Evolutionary conservation across 2,888 invertebrate genomes (phyloP), one percentile per base, ranked within the genome.

Genomic region (Aphidoletes aphidimyza): DNA sequence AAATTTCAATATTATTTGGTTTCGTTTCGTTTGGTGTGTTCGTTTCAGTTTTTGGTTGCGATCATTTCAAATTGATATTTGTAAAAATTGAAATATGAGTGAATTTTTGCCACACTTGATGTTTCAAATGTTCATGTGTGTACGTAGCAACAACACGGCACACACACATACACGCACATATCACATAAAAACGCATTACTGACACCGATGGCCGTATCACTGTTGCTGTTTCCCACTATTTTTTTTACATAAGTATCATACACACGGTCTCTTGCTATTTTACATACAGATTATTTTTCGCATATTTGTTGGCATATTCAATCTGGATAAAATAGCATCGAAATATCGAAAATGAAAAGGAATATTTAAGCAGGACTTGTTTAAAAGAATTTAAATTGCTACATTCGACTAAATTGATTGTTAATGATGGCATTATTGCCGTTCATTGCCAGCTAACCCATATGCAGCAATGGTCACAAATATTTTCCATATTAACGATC

Each of bases 181-280:
- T 69, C 69, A 69, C 30, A 69, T 69, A 14, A n/a, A 69, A 69
- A 69, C 69, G 69, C 69, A 69, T 69, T 69, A 69, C 69, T 69
- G 30, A 69, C 34, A 69, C 69, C 69, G 69, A 69, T 69, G 69
- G 30, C 69, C 30, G n/a, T 69, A 30, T 69, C 69, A 30, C 30
- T 54, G 54, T 69, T 69, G 69, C 14, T 69, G 69, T 30, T 69
- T 69, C 69, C 69, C 69, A 69, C 30, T 69, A 30, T 69, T 69
- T 30, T 69, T 69, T 47, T 69, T 69, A 69, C 69, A 69, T 69
- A 69, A 69, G 69, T 30, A 69, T n/a, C n/a, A n/a, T n/a, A 69
- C 8, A 54, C 54, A 22, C 22, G 54, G 54, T 26, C 54, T 69
- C 69, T 30, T n/a, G 30, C 69, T 30, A 69, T 30, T n/a, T 69